A percentile compares a stretch with the other conserved stretches of the same genome.
phyloP scores from a whole-genome alignment of 2,113 vertebrate genomes.

The Alligator mississippiensis region DNA sequence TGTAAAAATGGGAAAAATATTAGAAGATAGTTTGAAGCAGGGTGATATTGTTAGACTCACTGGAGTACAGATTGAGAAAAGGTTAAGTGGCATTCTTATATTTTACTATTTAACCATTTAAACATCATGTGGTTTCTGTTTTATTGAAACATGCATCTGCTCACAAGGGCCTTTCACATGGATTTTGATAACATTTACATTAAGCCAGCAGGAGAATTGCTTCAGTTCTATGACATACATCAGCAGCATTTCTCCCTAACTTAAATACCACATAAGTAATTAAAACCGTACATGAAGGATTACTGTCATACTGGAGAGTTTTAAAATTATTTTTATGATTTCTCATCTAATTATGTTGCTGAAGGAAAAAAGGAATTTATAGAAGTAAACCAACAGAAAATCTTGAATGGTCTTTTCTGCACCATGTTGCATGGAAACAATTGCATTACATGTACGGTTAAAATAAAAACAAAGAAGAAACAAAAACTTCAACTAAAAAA shows the following conservation, averaged over 20 bases:
- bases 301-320: background rate
- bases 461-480: background rate
- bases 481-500: background rate
- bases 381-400: background rate
- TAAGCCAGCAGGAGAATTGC: background rate
- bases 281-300: background rate
- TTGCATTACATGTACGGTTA: background rate
- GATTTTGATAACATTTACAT: background rate
- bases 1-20: background rate
- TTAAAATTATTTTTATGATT: background rate
- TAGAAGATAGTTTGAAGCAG: background rate
- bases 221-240: background rate
- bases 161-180: background rate
- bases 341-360: background rate
- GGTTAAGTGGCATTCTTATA: background rate
- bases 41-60: background rate
- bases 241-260: background rate
- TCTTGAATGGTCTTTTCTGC: background rate
- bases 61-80: background rate
- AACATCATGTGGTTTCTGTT: background rate
- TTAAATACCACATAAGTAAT: background rate
- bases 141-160: background rate
- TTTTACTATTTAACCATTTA: background rate
- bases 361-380: background rate
- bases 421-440: background rate